A percentile compares a stretch with the other conserved stretches of the same genome.
Conservation (phyloP, 2,113 vertebrate species). For the Peromyscus maniculatus region DNA sequence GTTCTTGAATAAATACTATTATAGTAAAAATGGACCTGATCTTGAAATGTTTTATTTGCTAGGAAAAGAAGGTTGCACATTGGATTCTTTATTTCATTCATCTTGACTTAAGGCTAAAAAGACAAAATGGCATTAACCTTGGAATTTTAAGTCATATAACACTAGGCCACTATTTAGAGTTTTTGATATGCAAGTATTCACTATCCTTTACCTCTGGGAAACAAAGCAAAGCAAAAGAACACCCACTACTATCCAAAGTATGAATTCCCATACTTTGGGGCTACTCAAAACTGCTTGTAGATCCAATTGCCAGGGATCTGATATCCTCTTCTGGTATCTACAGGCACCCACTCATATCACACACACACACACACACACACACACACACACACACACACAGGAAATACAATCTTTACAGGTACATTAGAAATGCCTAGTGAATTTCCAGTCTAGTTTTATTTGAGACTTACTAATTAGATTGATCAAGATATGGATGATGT, state of each 20-base stretch:
- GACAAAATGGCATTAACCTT: neutral
- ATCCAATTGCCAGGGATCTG: neutral
- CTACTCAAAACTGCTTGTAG: neutral
- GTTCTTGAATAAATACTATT: constrained; percentile 42
- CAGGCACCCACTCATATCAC: neutral
- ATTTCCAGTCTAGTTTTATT: neutral
- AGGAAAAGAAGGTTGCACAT: neutral
- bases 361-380: neutral
- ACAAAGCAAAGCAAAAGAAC: neutral
- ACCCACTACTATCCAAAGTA: neutral
- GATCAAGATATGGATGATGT: neutral
- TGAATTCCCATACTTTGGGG: neutral
- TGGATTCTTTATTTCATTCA: neutral
- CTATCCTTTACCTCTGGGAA: neutral
- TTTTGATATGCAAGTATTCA: constrained; percentile 6
- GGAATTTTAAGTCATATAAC: neutral
- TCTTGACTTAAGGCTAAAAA: constrained; percentile 7
- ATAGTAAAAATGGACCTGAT: neutral
- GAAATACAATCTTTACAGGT: neutral
- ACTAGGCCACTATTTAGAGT: neutral
- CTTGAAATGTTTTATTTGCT: constrained; percentile 46
- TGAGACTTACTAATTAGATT: neutral
- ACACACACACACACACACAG: neutral
- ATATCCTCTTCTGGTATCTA: neutral
- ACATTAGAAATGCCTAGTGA: neutral